Conservation (phyloP, 1,140 invertebrate genomes). For the Trissolcus basalis region DNA sequence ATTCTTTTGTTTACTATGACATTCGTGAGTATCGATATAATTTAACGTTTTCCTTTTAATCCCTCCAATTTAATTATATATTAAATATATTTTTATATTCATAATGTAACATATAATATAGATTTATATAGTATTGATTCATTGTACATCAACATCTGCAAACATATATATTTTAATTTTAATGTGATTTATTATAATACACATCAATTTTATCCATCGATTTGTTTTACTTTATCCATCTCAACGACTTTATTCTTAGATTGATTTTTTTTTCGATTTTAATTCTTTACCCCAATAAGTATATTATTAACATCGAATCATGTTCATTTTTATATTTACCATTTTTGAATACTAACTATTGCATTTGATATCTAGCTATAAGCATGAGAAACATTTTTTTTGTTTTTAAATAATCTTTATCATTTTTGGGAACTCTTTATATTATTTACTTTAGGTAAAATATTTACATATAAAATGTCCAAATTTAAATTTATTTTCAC, state of each 20-base stretch:
- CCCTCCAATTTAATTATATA: constrained; percentile 41
- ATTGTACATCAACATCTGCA: constrained; percentile 57
- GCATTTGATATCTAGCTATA: constrained; percentile 33
- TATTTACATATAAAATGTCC: constrained; percentile 18
- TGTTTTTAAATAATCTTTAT: neutral
- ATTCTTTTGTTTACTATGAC: constrained; percentile 64
- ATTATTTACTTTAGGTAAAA: constrained; percentile 11
- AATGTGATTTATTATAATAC: constrained; percentile 66
- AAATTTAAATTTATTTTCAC: constrained; percentile 2
- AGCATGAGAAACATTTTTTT: constrained; percentile 15
- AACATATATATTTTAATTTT: constrained; percentile 63
- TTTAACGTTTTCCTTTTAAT: constrained; percentile 22
- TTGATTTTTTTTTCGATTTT: constrained; percentile 26
- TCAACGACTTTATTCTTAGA: constrained; percentile 27
- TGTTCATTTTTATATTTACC: constrained; percentile 28
- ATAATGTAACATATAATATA: constrained; percentile 58
- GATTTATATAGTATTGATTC: constrained; percentile 48
- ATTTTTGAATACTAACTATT: constrained; percentile 33
- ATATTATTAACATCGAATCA: constrained; percentile 32
- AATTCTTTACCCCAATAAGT: constrained; percentile 15
- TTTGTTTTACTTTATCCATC: no score
- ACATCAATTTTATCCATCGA: constrained; percentile 67
- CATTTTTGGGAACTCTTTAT: constrained; percentile 1
- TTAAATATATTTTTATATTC: constrained; percentile 59
- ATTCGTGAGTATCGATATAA: constrained; percentile 40